Base-by-base conservation (phyloP, 2,113 vertebrate species). In the Dolichallabes microphthalmus region DNA sequence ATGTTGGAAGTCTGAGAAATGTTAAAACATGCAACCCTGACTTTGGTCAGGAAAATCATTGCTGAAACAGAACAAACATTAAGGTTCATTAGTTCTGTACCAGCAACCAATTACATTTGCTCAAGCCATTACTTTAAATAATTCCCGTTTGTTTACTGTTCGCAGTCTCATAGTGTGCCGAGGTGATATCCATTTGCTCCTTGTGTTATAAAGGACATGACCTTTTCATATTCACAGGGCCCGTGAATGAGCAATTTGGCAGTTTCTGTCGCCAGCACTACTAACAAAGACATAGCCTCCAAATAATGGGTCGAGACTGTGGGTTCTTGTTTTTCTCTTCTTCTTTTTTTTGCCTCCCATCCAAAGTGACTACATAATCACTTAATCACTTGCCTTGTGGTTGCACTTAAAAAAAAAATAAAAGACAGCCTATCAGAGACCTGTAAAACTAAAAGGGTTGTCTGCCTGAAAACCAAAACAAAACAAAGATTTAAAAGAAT, bases 151-250 rank as follows among this genome's bases (percentile, higher is more conserved):
- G 85, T 85, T 87, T 81, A 83, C 60, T 60, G 85, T 77, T 77
- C 22, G 20, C 15, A 12, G 64, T 80, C 39, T 60, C 30, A 63
- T 66, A 75, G 74, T 87, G 81, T 80, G 66, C 74, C 45, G 20
- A 80, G 61, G 77, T 52, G 84, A 88, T 88, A 85, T 61, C 69
- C 74, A 55, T 77, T 87, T 84, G 66, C 61, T 61, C 79, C 87
- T 88, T 88, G 87, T 88, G 45, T 88, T 86, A 45, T 32, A 84
- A 86, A 87, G 86, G 86, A 80, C 74, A 39, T 87, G 86, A 90
- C 89, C 89, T 90, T 90, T 90, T 80, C 76, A 80, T 82, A 73
- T 79, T 74, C 82, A 39, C 68, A 77, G 63, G 30, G 78, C 30
- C 64, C n/a, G 45, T 76, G 63, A 88, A 84, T 74, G 71, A 89